Base-by-base conservation (phyloP, 2,888 invertebrate species). In the Pelosia muscerda region DNA sequence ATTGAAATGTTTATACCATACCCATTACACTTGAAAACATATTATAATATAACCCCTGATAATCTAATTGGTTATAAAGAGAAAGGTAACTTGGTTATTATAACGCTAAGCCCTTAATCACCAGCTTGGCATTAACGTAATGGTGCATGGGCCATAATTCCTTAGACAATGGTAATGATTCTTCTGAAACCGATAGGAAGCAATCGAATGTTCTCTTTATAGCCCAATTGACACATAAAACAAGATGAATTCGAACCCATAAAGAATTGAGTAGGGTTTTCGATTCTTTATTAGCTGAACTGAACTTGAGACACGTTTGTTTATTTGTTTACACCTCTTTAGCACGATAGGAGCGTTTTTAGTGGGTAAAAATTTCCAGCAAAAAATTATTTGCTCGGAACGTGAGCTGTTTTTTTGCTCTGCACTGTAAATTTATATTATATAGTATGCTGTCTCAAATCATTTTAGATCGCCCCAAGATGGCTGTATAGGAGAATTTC, bases 211-310 rank as follows among this genome's bases (percentile, higher is more conserved):
- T 23, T 31, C 58, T 59, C 42, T 68, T 63, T 64, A 68, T 60
- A 23, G 63, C 59, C 42, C 34, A 68, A 68, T 60, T 59, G 68
- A 63, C 54, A 63, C 58, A 68, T 68, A 64, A 64, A 68, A 68
- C 19, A 68, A 68, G 55, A 68, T 64, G 63, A 8, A 68, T 68
- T 23, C 26, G 25, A 11, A 58, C 23, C 58, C 11, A 60, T 68
- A 68, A 68, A 42, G 53, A 59, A 68, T 42, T 57, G 54, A 55
- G 23, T 54, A 23, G 19, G n/a, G 38, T 22, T 63, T 26, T 53
- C 9, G 23, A 19, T 63, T 58, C 34, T 63, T 54, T 59, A 68
- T 67, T n/a, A 57, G 63, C 5, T 68, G 9, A 61, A 23, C n/a
- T 15, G n/a, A n/a, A 57, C 53, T 54, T 55, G 23, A n/a, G 6